Percentiles rank a stretch among this genome's conserved stretches.
Conservation (phyloP, 1,140 invertebrate species). For the Cherax destructor region DNA sequence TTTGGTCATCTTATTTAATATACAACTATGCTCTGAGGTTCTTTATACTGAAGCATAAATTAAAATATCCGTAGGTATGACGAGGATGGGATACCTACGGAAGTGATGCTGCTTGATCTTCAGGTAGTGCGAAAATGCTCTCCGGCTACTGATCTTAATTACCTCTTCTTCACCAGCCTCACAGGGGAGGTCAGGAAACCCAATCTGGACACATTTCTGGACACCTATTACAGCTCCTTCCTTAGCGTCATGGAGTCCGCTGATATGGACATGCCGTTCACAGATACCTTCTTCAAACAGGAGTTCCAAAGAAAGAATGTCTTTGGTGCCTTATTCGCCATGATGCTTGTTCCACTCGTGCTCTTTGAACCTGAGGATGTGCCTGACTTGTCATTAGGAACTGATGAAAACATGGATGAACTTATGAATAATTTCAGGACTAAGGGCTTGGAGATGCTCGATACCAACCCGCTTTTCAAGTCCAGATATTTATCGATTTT, state of each 20-base stretch:
- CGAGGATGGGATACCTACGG: conserved; percentile 10
- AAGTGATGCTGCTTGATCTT: conserved; percentile 55
- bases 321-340: conserved; percentile 30
- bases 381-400: background rate
- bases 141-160: conserved; percentile 42
- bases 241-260: conserved; percentile 10
- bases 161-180: conserved; percentile 44
- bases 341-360: conserved; percentile 17
- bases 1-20: too few species aligned
- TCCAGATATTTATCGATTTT: conserved; percentile 12
- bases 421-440: background rate
- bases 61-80: conserved; percentile 13
- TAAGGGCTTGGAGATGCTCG: background rate
- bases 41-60: too few species aligned
- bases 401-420: background rate
- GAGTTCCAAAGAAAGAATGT: conserved; percentile 32
- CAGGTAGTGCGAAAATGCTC: background rate
- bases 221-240: conserved; percentile 38
- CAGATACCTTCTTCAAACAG: background rate
- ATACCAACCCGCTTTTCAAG: conserved; percentile 5
- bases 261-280: background rate
- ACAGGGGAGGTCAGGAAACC: conserved; percentile 12
- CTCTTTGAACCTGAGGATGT: conserved; percentile 44
- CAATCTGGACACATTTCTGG: conserved; percentile 37
- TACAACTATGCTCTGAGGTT: too few species aligned